Evolutionary conservation across 2,797 vertebrate species (phyloP).

Genomic region (Neopelma chrysocephalum): DNA sequence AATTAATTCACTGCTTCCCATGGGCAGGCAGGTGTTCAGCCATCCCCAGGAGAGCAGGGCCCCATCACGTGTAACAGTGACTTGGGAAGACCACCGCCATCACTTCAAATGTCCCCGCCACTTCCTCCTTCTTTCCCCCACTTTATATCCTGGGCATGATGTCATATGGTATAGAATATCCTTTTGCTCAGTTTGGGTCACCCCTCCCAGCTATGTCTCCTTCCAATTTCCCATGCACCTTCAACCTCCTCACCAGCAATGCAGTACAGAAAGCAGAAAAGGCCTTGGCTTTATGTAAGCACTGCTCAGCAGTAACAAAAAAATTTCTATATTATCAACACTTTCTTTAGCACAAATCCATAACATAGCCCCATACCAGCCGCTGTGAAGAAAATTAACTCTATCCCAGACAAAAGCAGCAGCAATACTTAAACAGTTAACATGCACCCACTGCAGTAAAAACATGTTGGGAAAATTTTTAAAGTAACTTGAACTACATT

Average conservation of each 20-base stretch:
- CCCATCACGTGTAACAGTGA: accelerated
- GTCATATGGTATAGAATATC: neutral
- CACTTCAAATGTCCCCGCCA: neutral
- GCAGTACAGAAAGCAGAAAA: neutral
- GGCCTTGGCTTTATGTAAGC: neutral
- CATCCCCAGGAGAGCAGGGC: neutral
- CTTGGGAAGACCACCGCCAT: neutral
- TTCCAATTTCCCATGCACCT: neutral
- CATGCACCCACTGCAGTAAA: neutral
- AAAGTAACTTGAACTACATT: neutral
- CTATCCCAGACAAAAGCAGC: neutral
- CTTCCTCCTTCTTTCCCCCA: neutral
- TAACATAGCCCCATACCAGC: neutral
- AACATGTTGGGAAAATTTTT: neutral
- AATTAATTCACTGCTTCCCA: neutral
- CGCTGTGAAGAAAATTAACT: neutral
- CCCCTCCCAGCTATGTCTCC: neutral
- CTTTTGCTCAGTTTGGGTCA: neutral
- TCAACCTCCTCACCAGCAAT: neutral
- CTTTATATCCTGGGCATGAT: neutral
- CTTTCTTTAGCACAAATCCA: neutral
- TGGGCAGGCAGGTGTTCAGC: neutral
- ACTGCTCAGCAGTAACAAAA: neutral
- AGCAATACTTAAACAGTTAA: neutral
- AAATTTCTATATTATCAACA: neutral